Percentiles rank a stretch among this genome's conserved stretches.
These are phyloP conservation scores for Himalopsyche japonica DNA, from an alignment of 2,888 invertebrate genomes.

Conservation along the genomic window DNA sequence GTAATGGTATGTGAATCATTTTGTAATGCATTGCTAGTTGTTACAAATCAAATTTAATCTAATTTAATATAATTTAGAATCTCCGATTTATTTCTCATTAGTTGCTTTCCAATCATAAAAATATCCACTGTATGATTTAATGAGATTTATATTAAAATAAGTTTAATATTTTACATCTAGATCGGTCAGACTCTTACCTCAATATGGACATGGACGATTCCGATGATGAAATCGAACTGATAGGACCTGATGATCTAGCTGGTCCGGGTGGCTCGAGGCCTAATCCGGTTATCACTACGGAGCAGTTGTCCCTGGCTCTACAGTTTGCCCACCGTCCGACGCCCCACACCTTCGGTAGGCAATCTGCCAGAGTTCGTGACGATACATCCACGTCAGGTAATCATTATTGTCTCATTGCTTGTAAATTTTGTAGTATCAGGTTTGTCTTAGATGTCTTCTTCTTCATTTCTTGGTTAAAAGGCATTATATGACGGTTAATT, in stretches of 20 bases:
- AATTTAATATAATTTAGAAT: too few relatives aligned
- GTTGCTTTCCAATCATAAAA: too few relatives aligned
- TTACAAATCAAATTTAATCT: too few relatives aligned
- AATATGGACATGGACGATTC: constrained; percentile 24
- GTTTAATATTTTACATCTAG: neutral
- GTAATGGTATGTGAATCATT: neutral
- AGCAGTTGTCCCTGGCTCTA: constrained; percentile 74
- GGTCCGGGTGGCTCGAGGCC: constrained; percentile 43
- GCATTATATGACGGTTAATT: too few relatives aligned
- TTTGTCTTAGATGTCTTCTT: too few relatives aligned
- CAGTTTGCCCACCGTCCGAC: constrained; percentile 51
- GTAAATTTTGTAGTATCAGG: too few relatives aligned
- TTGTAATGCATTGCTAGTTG: too few relatives aligned
- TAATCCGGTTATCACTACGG: constrained; percentile 67
- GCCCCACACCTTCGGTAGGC: neutral
- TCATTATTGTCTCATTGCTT: too few relatives aligned
- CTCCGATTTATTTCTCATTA: too few relatives aligned
- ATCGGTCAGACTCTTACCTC: neutral
- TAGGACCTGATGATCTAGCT: constrained; percentile 48
- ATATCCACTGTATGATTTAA: too few relatives aligned
- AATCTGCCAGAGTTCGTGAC: neutral
- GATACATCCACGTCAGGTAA: neutral
- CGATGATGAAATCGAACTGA: constrained; percentile 30
- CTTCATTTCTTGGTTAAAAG: too few relatives aligned
- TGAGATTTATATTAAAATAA: too few relatives aligned